Conservation (phyloP, 2,888 invertebrate species). For the Lordiphosa fenestrarum region DNA sequence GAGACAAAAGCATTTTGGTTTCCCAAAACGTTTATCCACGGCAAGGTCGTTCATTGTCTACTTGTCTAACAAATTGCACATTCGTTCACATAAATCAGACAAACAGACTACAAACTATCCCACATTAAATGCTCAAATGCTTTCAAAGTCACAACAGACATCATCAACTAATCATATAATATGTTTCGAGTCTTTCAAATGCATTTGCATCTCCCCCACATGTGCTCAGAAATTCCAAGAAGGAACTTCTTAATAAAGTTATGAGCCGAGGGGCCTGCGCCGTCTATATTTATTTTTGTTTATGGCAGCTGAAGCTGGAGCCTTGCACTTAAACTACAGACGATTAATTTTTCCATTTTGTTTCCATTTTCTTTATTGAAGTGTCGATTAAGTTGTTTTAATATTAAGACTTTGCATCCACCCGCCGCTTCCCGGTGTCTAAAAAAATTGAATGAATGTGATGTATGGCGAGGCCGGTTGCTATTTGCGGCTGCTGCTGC, state of each 20-base stretch:
- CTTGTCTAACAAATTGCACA: slow-evolving; percentile 51
- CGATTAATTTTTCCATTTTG: slow-evolving; percentile 53
- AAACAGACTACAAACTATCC: slow-evolving; percentile 17
- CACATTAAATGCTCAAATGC: slow-evolving; percentile 33
- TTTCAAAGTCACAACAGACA: slow-evolving; percentile 34
- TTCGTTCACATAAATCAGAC: slow-evolving; percentile 60
- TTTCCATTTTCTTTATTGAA: slow-evolving; percentile 30
- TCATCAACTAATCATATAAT: slow-evolving; percentile 30
- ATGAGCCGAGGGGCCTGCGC: slow-evolving; percentile 21
- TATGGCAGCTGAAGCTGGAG: slow-evolving; percentile 13
- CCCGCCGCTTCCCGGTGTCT: background rate
- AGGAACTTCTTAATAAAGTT: slow-evolving; percentile 52
- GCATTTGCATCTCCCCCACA: slow-evolving; percentile 33
- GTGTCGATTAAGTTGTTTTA: slow-evolving; percentile 67
- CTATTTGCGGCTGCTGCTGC: too few relatives aligned
- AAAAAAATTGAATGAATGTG: slow-evolving; percentile 11
- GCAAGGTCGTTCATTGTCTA: slow-evolving; percentile 47
- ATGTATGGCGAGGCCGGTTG: slow-evolving; percentile 2
- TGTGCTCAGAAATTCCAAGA: slow-evolving; percentile 40
- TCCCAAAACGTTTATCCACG: slow-evolving; percentile 24
- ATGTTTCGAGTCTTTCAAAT: slow-evolving; percentile 29
- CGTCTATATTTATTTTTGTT: slow-evolving; percentile 36
- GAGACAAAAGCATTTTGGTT: slow-evolving; percentile 10
- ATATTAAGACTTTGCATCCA: slow-evolving; percentile 37
- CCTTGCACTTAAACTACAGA: slow-evolving; percentile 55